Percentiles rank a stretch among this genome's conserved stretches.
Evolutionary conservation across 2,113 vertebrate species (phyloP).

Genomic region (Orientallactaga bullata): DNA sequence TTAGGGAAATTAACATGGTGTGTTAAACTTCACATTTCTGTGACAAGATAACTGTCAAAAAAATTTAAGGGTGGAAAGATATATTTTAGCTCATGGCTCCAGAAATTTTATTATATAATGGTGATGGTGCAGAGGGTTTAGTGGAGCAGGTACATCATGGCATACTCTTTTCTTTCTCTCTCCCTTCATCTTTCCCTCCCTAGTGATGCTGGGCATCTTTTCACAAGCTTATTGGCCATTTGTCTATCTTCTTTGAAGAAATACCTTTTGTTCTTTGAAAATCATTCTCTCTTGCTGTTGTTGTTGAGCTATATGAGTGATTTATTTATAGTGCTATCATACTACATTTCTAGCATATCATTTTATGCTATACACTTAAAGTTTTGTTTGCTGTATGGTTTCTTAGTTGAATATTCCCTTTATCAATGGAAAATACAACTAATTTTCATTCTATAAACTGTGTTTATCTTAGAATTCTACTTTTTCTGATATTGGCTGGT

Average conservation of each 20-base stretch:
- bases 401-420: neutral
- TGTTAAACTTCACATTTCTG: neutral
- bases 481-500: neutral
- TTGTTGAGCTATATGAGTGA: neutral
- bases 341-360: neutral
- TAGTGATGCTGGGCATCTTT: neutral
- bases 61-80: neutral
- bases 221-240: neutral
- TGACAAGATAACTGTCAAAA: neutral
- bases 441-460: neutral
- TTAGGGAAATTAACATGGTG: neutral
- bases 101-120: neutral
- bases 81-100: neutral
- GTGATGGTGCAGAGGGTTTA: neutral
- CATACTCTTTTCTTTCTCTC: neutral
- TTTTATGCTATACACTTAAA: slow-evolving; percentile 23
- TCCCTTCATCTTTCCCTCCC: neutral
- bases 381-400: slow-evolving; percentile 30
- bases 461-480: slow-evolving; percentile 20
- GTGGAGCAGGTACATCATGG: too few relatives aligned
- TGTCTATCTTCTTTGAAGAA: slow-evolving; percentile 8
- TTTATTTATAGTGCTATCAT: neutral
- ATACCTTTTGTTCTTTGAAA: neutral
- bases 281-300: neutral
- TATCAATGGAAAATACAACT: slow-evolving; percentile 7